Percentiles rank a stretch among this genome's conserved stretches.
These are phyloP conservation scores for Sus scrofa DNA, from an alignment of 2,113 vertebrate species.

Conservation along the genomic window DNA sequence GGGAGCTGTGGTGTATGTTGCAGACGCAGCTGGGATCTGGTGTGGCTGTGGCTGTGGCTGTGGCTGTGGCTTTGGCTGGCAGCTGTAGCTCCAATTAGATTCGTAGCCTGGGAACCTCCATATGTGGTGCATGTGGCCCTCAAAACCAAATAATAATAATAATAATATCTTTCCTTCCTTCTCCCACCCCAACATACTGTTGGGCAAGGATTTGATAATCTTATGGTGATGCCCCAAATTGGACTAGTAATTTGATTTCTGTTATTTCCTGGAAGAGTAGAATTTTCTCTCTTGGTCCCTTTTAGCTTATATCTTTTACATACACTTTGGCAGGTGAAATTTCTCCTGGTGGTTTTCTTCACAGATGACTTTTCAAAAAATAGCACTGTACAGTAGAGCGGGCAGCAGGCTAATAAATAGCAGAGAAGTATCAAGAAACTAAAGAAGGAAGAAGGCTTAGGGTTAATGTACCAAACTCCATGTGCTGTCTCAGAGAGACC, in stretches of 20 bases:
- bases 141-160: no score
- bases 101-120: no score
- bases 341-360: slow-evolving; percentile 53
- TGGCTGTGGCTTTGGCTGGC: no score
- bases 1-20: no score
- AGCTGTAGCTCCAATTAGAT: no score
- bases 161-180: not conserved
- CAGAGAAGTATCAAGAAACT: slow-evolving; percentile 3
- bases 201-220: slow-evolving; percentile 40
- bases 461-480: not conserved
- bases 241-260: slow-evolving; percentile 41
- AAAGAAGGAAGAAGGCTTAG: not conserved
- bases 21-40: no score
- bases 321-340: slow-evolving; percentile 13
- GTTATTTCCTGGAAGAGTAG: slow-evolving; percentile 12
- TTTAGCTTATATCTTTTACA: slow-evolving; percentile 28
- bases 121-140: no score
- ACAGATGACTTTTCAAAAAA: slow-evolving; percentile 31
- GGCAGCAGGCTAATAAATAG: not conserved
- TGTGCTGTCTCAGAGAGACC: not conserved
- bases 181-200: not conserved
- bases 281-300: not conserved
- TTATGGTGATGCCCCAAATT: slow-evolving; percentile 17
- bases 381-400: not conserved
- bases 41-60: no score